A percentile compares a stretch with the other conserved stretches of the same genome.
Conservation (phyloP, 2,797 vertebrate species). For the Coilia nasus region DNA sequence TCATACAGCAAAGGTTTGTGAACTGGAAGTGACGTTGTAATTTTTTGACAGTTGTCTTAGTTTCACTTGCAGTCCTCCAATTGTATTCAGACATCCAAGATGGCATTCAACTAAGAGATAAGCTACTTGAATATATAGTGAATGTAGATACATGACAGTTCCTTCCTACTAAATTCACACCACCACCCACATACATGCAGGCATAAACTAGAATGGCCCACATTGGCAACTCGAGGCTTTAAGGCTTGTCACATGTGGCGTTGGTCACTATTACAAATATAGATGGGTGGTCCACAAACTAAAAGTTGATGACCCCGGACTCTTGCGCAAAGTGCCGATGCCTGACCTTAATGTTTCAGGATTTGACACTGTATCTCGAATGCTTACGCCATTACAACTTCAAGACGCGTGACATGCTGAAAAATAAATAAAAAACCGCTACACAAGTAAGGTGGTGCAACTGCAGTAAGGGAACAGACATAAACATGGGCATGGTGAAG, state of each 20-base stretch:
- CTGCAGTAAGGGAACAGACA: slow-evolving; percentile 41
- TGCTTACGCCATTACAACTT: not conserved
- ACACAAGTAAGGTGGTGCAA: slow-evolving; percentile 14
- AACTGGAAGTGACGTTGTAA: not conserved
- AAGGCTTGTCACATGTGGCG: not conserved
- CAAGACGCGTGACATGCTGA: not conserved
- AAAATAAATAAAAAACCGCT: not conserved
- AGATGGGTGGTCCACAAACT: not conserved
- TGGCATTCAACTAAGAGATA: not conserved
- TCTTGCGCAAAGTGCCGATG: not conserved
- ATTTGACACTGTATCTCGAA: not conserved
- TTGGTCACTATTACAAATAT: not conserved
- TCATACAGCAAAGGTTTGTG: not conserved
- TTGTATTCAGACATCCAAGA: not conserved
- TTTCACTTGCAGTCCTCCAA: not conserved
- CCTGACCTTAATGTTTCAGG: not conserved
- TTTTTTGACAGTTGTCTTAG: not conserved
- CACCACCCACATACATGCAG: not conserved
- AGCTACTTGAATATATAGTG: no score
- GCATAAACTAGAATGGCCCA: not conserved
- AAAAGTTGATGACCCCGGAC: no score
- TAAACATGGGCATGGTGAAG: not conserved
- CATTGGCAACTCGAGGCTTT: not conserved
- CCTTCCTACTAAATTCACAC: no score
- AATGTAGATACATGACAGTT: no score